These are phyloP conservation scores for Troides oblongomaculatus DNA, from an alignment of 2,888 invertebrate species.

Conservation along the genomic window DNA sequence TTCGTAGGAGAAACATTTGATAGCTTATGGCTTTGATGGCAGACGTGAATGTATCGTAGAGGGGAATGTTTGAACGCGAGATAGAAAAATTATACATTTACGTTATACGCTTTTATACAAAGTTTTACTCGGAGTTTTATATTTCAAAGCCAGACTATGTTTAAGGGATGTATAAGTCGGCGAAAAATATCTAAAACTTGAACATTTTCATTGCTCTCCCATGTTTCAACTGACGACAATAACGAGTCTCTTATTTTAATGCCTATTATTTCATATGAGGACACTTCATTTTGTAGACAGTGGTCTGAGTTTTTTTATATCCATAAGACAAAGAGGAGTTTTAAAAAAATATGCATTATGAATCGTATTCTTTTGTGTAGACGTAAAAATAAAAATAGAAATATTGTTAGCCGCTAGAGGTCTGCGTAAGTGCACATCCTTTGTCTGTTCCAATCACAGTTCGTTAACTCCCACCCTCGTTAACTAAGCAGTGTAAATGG, in stretches of 20 bases:
- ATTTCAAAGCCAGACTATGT: not conserved
- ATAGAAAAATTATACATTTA: conserved; percentile 29
- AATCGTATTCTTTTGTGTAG: not conserved
- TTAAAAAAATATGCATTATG: not conserved
- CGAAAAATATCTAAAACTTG: no score
- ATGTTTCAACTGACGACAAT: no score
- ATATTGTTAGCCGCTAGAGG: not conserved
- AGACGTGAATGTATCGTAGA: conserved; percentile 41
- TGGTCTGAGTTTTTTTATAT: not conserved
- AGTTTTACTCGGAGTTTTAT: not conserved
- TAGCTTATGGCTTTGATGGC: conserved; percentile 66
- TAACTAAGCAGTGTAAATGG: conserved; percentile 48
- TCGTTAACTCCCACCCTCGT: conserved; percentile 58
- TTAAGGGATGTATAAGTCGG: not conserved
- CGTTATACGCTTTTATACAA: conserved; percentile 40
- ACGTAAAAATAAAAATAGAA: not conserved
- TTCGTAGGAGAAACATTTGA: conserved; percentile 70
- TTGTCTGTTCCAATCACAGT: conserved; percentile 53
- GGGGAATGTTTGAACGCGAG: conserved; percentile 41
- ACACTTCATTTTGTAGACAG: no score
- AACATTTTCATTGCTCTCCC: no score
- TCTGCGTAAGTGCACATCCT: not conserved
- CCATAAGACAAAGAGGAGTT: not conserved
- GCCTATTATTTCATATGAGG: no score
- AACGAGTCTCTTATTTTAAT: no score